phyloP scores from a whole-genome alignment of 2,888 invertebrate species.

The Leucophenga montana region DNA sequence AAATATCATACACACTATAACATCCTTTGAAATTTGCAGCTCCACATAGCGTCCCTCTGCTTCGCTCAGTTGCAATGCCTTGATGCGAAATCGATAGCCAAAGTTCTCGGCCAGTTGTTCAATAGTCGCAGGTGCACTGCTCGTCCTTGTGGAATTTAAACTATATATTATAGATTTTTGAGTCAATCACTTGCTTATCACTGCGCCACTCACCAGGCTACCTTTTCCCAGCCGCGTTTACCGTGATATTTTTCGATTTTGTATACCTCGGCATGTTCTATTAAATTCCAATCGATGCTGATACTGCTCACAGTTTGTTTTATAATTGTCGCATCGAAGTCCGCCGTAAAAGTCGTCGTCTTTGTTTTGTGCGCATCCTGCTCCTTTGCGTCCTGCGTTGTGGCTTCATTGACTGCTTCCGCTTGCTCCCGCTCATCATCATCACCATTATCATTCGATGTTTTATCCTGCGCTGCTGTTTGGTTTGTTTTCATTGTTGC shows the following conservation, averaged over 20 bases:
- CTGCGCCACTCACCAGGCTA: constrained; percentile 61
- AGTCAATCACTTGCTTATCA: background rate
- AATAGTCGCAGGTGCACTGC: constrained; percentile 54
- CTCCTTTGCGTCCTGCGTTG: background rate
- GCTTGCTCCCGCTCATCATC: background rate
- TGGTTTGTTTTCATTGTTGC: constrained; percentile 37
- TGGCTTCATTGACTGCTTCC: background rate
- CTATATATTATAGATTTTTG: background rate
- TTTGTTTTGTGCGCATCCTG: background rate
- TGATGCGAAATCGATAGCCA: constrained; percentile 65
- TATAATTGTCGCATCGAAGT: constrained; percentile 59
- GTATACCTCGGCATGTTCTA: constrained; percentile 62
- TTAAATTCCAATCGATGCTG: constrained; percentile 63
- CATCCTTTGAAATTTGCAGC: constrained; percentile 56
- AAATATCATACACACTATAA: constrained; percentile 56
- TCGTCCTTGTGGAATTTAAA: constrained; percentile 39
- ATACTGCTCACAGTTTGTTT: constrained; percentile 65
- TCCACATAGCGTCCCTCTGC: constrained; percentile 51
- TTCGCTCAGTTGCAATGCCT: constrained; percentile 56
- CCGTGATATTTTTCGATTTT: constrained; percentile 67
- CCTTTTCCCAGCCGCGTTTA: constrained; percentile 64
- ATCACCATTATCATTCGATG: background rate
- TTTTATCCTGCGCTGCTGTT: constrained; percentile 26
- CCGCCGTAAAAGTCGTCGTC: constrained; percentile 31
- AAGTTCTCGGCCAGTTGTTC: constrained; percentile 69